phyloP scores from a whole-genome alignment of 2,797 vertebrate genomes.

The Dromococcyx pavoninus region DNA sequence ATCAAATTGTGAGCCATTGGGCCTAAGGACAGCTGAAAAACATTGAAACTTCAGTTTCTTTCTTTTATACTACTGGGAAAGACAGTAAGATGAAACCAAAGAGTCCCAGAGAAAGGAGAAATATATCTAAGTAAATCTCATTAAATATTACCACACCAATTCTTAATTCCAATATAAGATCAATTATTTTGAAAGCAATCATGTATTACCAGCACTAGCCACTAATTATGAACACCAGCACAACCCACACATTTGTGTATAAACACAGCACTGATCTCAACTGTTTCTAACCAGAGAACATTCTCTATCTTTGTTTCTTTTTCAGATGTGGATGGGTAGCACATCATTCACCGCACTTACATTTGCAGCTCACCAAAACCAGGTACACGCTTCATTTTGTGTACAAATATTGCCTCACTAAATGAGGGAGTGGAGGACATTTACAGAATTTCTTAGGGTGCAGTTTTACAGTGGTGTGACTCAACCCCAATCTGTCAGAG shows the following conservation, averaged over 20 bases:
- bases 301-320: background rate
- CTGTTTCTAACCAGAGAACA: background rate
- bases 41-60: background rate
- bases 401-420: background rate
- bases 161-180: background rate
- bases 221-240: background rate
- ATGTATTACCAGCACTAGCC: background rate
- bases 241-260: background rate
- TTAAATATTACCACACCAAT: background rate
- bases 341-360: background rate
- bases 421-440: fast-evolving
- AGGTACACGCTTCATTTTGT: background rate
- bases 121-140: background rate
- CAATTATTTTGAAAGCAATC: background rate
- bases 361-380: background rate
- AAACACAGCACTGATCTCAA: background rate
- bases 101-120: background rate
- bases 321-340: background rate
- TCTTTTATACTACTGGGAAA: background rate
- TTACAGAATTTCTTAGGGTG: background rate
- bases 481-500: background rate
- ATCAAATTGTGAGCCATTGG: background rate
- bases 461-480: background rate
- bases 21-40: background rate
- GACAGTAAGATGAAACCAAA: background rate